Base-by-base conservation (phyloP, 2,888 invertebrate genomes). In the Coenonympha glycerion region DNA sequence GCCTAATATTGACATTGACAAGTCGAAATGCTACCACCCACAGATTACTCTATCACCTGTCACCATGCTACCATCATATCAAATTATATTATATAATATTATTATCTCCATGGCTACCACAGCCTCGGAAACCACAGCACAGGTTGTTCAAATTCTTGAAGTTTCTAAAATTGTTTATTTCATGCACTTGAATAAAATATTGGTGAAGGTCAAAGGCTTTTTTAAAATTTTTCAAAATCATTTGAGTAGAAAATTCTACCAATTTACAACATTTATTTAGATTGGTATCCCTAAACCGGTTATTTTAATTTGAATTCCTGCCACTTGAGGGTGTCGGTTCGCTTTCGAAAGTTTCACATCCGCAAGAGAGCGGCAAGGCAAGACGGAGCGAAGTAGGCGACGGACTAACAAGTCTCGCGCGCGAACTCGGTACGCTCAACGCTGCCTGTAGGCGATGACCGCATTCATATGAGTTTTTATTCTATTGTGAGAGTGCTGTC, bases 321-420 rank as follows among this genome's bases (percentile, higher is more conserved):
- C 84, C 86, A 77, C 86, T 83, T 82, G 87, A 82, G 61, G 80
- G 83, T 71, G 82, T 76, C 68, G 63, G 63, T 72, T 78, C 75
- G 81, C 82, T 87, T 87, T 87, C 85, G 86, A 87, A 87, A 87
- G 87, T 87, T 87, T 86, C 79, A 85, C 84, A 86, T 87, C 87
- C 86, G 85, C 77, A 85, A 86, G 86, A 83, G 86, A 85, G 85
- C 81, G 86, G 85, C 76, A 76, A 80, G 67, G 63, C 60, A 66
- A 65, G 64, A 71, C 73, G 74, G 76, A 69, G 71, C 68, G 65
- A 80, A 81, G 79, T 78, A 82, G 81, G 80, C 76, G 72, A 78
- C 76, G 45, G 36, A 45, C 26, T 18, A 33, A 44, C 79, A 80
- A 79, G 83, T 82, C 77, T 80, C 82, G 84, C 81, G 83, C 84